These are phyloP conservation scores for Physella acuta DNA, from an alignment of 1,140 invertebrate species.

Conservation along the genomic window DNA sequence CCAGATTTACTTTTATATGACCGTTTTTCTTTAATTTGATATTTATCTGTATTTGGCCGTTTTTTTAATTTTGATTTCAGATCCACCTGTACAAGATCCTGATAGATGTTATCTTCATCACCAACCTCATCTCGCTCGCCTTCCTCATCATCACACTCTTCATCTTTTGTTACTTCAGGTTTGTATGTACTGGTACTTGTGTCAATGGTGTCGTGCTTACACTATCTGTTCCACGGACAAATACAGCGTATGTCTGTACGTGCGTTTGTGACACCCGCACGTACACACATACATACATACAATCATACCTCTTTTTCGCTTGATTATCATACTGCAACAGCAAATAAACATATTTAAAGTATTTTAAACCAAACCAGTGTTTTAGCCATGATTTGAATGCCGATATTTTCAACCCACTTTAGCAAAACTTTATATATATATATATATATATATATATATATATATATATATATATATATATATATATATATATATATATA, in stretches of 20 bases:
- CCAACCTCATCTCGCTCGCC: constrained; percentile 47
- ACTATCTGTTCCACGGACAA: too few species aligned
- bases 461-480: constrained; percentile 1
- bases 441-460: neutral
- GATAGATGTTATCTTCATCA: constrained; percentile 50
- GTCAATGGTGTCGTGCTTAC: too few species aligned
- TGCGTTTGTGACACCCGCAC: neutral
- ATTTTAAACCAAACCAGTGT: neutral
- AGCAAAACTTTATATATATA: too few species aligned
- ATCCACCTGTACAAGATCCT: constrained; percentile 31
- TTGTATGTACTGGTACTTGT: too few species aligned
- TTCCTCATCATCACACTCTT: constrained; percentile 50
- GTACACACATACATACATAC: constrained; percentile 8
- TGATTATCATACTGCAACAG: too few species aligned
- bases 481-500: neutral
- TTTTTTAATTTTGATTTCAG: constrained; percentile 17
- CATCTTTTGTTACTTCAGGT: constrained; percentile 56
- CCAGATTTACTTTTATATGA: neutral
- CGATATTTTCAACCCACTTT: neutral
- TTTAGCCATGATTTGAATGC: neutral
- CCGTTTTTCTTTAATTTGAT: neutral
- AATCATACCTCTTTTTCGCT: too few species aligned
- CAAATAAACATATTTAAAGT: neutral
- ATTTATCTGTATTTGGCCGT: neutral
- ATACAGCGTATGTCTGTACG: too few species aligned